Evolutionary conservation across 2,888 invertebrate species (phyloP).

Genomic region (Gastrophysa polygoni): DNA sequence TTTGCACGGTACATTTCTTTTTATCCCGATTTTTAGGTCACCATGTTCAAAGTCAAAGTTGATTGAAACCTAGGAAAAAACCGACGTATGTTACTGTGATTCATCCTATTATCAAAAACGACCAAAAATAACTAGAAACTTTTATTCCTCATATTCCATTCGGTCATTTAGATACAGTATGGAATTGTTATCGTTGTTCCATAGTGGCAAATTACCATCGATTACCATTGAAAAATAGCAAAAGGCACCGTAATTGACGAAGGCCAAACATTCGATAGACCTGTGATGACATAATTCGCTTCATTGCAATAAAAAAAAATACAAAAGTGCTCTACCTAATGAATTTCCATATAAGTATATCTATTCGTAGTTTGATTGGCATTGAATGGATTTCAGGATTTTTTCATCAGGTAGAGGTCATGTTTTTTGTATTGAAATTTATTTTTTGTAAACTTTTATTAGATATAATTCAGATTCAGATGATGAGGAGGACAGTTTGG

Average conservation of each 20-base stretch:
- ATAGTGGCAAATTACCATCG: slow-evolving; percentile 12
- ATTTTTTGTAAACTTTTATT: no score
- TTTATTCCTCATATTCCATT: background rate
- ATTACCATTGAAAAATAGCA: slow-evolving; percentile 28
- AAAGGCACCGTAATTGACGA: slow-evolving; percentile 21
- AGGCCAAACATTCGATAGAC: slow-evolving; percentile 21
- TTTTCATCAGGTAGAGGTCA: background rate
- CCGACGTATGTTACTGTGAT: no score
- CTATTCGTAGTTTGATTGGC: slow-evolving; percentile 24
- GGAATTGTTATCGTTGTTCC: slow-evolving; percentile 17
- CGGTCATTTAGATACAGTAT: background rate
- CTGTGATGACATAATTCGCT: slow-evolving; percentile 29
- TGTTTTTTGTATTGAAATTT: no score
- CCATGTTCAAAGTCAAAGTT: no score
- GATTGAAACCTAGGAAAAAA: no score
- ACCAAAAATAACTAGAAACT: background rate
- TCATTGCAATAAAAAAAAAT: slow-evolving; percentile 25
- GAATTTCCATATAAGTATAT: slow-evolving; percentile 27
- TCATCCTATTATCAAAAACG: background rate
- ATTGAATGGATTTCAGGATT: slow-evolving; percentile 15
- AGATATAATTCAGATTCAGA: no score
- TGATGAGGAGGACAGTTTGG: no score
- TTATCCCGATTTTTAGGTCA: no score
- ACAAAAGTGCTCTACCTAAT: slow-evolving; percentile 14
- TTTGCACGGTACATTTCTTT: no score